phyloP scores from a whole-genome alignment of 2,888 invertebrate species.

The Hybos culiciformis region DNA sequence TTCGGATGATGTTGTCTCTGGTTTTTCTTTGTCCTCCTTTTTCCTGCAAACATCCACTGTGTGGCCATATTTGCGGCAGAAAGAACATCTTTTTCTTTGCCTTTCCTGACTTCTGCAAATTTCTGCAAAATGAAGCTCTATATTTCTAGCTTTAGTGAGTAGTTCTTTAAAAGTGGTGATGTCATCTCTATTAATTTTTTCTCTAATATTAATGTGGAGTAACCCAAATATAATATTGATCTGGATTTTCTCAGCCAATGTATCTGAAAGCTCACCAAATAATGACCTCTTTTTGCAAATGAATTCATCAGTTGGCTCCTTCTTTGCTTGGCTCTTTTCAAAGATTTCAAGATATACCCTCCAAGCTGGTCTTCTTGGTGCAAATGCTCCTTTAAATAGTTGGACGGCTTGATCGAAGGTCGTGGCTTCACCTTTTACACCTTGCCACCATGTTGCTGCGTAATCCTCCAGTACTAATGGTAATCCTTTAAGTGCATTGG shows the following conservation, averaged over 20 bases:
- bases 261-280: constrained; percentile 1
- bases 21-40: neutral
- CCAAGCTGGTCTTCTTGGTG: constrained; percentile 6
- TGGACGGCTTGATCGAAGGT: constrained; percentile 5
- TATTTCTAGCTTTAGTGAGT: constrained; percentile 1
- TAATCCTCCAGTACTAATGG: neutral
- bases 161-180: constrained; percentile 4
- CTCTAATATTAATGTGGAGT: constrained; percentile 7
- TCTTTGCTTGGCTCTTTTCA: constrained; percentile 3
- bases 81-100: neutral
- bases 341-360: constrained; percentile 7
- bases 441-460: too few relatives aligned
- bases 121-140: neutral
- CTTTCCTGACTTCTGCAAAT: neutral
- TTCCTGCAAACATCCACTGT: neutral
- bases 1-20: neutral
- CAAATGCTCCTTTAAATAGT: constrained; percentile 1
- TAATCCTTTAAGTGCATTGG: neutral
- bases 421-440: neutral
- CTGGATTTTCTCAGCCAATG: constrained; percentile 1
- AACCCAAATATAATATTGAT: constrained; percentile 4
- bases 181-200: constrained; percentile 2
- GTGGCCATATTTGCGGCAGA: neutral
- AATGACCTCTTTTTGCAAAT: constrained; percentile 4
- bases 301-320: constrained; percentile 5